These are phyloP conservation scores for Lineus longissimus DNA, from an alignment of 1,140 invertebrate genomes.

Conservation along the genomic window DNA sequence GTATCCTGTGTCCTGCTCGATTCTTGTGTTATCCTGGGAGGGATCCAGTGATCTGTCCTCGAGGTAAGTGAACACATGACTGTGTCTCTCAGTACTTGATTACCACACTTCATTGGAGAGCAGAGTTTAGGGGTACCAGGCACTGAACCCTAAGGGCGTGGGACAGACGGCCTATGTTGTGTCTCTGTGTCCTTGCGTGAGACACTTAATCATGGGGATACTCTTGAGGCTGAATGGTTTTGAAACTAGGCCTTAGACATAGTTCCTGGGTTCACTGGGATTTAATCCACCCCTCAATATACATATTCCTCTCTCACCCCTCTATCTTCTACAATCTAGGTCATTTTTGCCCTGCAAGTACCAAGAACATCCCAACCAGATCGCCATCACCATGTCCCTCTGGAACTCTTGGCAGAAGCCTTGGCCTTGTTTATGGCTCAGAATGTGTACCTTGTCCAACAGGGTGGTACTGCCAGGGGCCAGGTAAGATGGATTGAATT, in stretches of 20 bases:
- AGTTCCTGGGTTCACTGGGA: too few relatives aligned
- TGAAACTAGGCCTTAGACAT: too few relatives aligned
- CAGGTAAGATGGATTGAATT: conserved; percentile 23
- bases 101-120: too few relatives aligned
- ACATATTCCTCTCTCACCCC: too few relatives aligned
- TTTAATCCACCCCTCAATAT: too few relatives aligned
- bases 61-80: conserved; percentile 28
- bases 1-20: conserved; percentile 37
- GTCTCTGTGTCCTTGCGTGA: too few relatives aligned
- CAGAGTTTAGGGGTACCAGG: too few relatives aligned
- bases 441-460: conserved; percentile 39
- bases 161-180: too few relatives aligned
- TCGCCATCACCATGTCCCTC: conserved; percentile 30
- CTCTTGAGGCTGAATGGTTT: too few relatives aligned
- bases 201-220: too few relatives aligned
- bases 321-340: conserved; percentile 26
- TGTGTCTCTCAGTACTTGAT: too few relatives aligned
- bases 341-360: conserved; percentile 43
- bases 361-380: conserved; percentile 22
- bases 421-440: conserved; percentile 25
- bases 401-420: conserved; percentile 34
- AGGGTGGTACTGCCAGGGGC: conserved; percentile 40
- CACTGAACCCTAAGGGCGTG: too few relatives aligned
- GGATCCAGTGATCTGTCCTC: conserved; percentile 37
- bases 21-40: conserved; percentile 36